A percentile compares a stretch with the other conserved stretches of the same genome.
phyloP scores from a whole-genome alignment of 2,888 invertebrate genomes.

The Drosophila picticornis region DNA sequence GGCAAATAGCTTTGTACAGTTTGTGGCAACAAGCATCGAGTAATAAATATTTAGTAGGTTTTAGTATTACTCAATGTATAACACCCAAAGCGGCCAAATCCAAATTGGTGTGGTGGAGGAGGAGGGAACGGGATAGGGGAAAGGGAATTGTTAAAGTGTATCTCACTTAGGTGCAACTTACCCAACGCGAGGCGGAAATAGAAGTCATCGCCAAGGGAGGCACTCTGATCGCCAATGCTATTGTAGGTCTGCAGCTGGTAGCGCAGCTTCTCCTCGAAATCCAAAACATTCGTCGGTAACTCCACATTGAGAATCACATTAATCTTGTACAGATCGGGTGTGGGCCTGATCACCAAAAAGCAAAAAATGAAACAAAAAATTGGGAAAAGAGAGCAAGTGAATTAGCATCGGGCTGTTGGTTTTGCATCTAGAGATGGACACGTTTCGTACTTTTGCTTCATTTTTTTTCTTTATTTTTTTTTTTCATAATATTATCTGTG shows the following conservation, averaged over 20 bases:
- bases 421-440: not conserved
- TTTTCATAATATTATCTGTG: no score
- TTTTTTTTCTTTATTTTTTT: no score
- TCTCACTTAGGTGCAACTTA: constrained; percentile 59
- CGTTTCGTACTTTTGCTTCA: not conserved
- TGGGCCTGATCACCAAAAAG: constrained; percentile 57
- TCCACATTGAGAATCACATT: constrained; percentile 75
- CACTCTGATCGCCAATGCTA: constrained; percentile 69
- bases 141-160: not conserved
- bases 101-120: not conserved
- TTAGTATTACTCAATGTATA: not conserved
- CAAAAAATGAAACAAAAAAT: not conserved
- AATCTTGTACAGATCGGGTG: constrained; percentile 73
- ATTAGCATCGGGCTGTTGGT: not conserved
- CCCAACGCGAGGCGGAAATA: constrained; percentile 72
- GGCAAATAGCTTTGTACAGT: not conserved
- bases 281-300: constrained; percentile 61
- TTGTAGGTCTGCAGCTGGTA: constrained; percentile 58
- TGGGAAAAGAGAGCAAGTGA: constrained; percentile 1
- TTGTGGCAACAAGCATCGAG: constrained; percentile 1
- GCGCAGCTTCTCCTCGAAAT: constrained; percentile 60
- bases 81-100: constrained; percentile 9
- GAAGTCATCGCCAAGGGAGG: constrained; percentile 69
- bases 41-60: constrained; percentile 7
- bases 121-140: not conserved